Base-by-base conservation (phyloP, 2,888 invertebrate genomes). In the Hartigia nigra region DNA sequence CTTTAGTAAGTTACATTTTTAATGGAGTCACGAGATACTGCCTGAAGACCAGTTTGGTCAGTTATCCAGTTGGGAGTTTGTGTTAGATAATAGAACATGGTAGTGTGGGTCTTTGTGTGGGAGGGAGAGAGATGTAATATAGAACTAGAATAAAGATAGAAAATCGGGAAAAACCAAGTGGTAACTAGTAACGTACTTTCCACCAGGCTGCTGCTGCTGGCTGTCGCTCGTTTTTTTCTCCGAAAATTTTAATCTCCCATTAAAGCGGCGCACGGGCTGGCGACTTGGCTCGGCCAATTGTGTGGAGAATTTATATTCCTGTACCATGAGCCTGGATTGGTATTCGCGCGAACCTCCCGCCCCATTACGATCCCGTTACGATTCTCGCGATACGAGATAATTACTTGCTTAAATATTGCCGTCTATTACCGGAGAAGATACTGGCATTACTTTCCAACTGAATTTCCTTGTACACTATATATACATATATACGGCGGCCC, bases 381-480 rank as follows among this genome's bases (percentile, higher is more conserved):
- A 83, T 83, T 82, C 78, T 74, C 79, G 32, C 81, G 81, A 83
- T 83, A 86, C 83, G 80, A 84, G 79, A 85, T 85, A 87, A 88
- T 87, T 86, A 83, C 83, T 86, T 85, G 87, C 85, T 87, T 88
- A 86, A 88, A 87, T 87, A 87, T 84, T 80, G 80, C 81, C 78
- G 80, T 72, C 77, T 55, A 55, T 55, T 55, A 55, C 55, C 5
- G 55, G 9, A 55, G 23, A 55, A 55, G 55, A 55, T 55, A 55
- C 55, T 23, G 55, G 23, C 23, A 9, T 55, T 55, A 55, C 55
- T 55, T 55, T 55, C 9, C 55, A 55, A 55, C 55, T 55, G 23
- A 55, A 55, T 55, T 55, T 55, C 23, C 1, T 14, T 5, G 55
- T 2, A 55, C 55, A 55, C 12, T 74, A 35, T 39, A 31, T 74